phyloP scores from a whole-genome alignment of 1,140 invertebrate genomes.

The Orchestia grillus region DNA sequence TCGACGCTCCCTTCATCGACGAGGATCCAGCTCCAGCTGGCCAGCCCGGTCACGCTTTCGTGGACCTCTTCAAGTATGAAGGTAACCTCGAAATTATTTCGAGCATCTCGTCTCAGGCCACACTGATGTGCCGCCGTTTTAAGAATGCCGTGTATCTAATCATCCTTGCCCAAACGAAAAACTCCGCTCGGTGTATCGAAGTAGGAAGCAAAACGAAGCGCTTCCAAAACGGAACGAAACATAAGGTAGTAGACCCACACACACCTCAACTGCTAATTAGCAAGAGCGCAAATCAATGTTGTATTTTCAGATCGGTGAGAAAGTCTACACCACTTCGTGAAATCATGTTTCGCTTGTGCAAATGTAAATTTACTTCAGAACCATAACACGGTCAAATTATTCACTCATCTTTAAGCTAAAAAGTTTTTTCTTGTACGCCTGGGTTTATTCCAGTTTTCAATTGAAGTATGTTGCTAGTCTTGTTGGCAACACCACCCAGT shows the following conservation, averaged over 20 bases:
- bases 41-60: slow-evolving; percentile 61
- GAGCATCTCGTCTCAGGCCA: no score
- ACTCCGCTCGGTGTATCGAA: no score
- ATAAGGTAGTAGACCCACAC: no score
- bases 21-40: slow-evolving; percentile 60
- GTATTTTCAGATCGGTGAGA: background rate
- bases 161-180: no score
- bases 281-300: no score
- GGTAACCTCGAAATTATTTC: slow-evolving; percentile 56
- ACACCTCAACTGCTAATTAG: no score
- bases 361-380: background rate
- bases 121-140: no score
- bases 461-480: background rate
- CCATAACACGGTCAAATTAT: background rate
- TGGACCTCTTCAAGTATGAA: slow-evolving; percentile 65
- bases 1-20: slow-evolving; percentile 63
- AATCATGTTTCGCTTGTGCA: background rate
- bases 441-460: background rate
- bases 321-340: background rate
- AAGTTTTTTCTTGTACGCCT: background rate
- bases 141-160: no score
- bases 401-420: background rate
- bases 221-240: no score
- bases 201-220: no score
- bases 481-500: background rate